Evolutionary conservation across 2,888 invertebrate genomes (phyloP).

Genomic region (Spodoptera exigua): DNA sequence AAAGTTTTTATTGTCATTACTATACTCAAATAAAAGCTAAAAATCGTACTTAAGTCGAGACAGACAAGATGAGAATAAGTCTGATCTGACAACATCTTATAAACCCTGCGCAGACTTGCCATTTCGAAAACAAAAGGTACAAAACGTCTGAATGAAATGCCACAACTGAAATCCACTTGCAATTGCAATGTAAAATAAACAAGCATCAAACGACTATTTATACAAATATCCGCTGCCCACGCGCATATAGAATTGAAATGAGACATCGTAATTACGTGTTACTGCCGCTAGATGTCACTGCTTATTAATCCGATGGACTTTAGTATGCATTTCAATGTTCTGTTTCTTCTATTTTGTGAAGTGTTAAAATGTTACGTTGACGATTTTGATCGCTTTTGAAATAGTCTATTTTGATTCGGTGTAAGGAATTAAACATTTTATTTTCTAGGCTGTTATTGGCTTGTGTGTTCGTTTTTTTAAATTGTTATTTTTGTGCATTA

Average conservation of each 20-base stretch:
- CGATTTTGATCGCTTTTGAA: too few relatives aligned
- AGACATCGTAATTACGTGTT: constrained; percentile 48
- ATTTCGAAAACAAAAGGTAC: constrained; percentile 18
- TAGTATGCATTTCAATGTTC: constrained; percentile 12
- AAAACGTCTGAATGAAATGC: constrained; percentile 42
- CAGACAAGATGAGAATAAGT: not conserved
- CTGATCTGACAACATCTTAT: constrained; percentile 18
- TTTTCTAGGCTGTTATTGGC: too few relatives aligned
- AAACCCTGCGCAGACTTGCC: constrained; percentile 24
- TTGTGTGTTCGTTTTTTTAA: too few relatives aligned
- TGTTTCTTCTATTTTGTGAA: not conserved
- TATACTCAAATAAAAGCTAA: too few relatives aligned
- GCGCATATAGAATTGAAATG: constrained; percentile 46
- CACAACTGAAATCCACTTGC: constrained; percentile 24
- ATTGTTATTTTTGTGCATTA: too few relatives aligned
- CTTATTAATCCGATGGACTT: constrained; percentile 38
- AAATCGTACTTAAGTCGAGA: too few relatives aligned
- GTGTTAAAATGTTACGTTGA: too few relatives aligned
- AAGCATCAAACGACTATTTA: constrained; percentile 49
- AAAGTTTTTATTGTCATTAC: too few relatives aligned
- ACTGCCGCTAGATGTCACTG: constrained; percentile 54
- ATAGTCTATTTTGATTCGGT: too few relatives aligned
- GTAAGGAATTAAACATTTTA: too few relatives aligned
- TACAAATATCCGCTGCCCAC: constrained; percentile 43
- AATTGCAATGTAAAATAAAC: constrained; percentile 46